A percentile compares a stretch with the other conserved stretches of the same genome.
Evolutionary conservation across 1,140 invertebrate genomes (phyloP).

Genomic region (Zeugodacus cucurbitae): DNA sequence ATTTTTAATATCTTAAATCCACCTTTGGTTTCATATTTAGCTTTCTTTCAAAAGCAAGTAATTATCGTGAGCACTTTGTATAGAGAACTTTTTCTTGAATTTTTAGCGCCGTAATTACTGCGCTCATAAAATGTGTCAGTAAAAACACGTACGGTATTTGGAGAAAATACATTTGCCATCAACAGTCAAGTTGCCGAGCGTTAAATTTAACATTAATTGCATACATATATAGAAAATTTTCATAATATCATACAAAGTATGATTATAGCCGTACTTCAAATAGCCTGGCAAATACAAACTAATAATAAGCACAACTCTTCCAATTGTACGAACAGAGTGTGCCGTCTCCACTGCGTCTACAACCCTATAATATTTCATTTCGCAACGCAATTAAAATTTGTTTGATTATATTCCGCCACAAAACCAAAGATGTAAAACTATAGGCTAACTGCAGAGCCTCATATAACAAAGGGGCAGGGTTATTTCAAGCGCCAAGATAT

Average conservation of each 20-base stretch:
- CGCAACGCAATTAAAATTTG: constrained; percentile 20
- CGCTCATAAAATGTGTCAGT: not conserved
- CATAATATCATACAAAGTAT: constrained; percentile 16
- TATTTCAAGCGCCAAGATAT: constrained; percentile 4
- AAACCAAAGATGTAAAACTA: not conserved
- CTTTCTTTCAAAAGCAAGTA: too few species aligned
- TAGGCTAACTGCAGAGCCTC: not conserved
- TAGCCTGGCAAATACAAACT: not conserved
- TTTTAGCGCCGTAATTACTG: too few species aligned
- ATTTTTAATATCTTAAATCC: too few species aligned
- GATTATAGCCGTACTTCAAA: not conserved
- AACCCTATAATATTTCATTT: not conserved
- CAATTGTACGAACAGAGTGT: not conserved
- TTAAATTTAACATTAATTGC: not conserved
- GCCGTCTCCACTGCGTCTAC: not conserved
- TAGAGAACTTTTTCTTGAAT: too few species aligned
- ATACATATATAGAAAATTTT: not conserved
- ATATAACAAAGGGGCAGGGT: too few species aligned
- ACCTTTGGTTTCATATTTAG: too few species aligned
- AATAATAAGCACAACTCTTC: not conserved
- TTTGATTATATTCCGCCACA: constrained; percentile 13
- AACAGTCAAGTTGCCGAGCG: not conserved
- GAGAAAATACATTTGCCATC: not conserved
- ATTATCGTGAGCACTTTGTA: too few species aligned
- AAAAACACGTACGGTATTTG: not conserved